Evolutionary conservation across 2,797 vertebrate species (phyloP).

Genomic region (Gallinago solitaria): DNA sequence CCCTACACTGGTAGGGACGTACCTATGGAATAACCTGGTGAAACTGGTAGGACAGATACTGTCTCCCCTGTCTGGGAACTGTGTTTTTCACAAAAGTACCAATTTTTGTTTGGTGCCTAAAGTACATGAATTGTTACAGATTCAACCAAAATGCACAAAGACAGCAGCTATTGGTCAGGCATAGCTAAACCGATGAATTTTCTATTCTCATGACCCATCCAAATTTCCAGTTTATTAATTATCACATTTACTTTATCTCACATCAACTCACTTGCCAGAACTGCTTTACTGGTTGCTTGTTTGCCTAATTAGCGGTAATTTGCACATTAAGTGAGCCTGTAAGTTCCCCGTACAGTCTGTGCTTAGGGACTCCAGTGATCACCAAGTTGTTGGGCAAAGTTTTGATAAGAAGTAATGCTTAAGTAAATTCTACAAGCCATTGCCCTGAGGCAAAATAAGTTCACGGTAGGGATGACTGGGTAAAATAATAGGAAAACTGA

Average conservation of each 20-base stretch:
- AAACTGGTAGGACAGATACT: not conserved
- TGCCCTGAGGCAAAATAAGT: not conserved
- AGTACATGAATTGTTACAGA: not conserved
- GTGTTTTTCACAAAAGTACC: not conserved
- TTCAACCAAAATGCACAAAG: not conserved
- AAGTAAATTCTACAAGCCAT: not conserved
- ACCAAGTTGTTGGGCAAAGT: not conserved
- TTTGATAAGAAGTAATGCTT: not conserved
- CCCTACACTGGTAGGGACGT: not conserved
- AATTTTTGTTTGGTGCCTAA: not conserved
- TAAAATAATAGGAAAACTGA: not conserved
- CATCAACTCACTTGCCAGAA: slow-evolving; percentile 5
- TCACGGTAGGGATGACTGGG: not conserved
- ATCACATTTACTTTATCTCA: slow-evolving; percentile 21
- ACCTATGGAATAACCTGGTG: not conserved
- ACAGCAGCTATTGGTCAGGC: not conserved
- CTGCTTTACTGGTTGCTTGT: not conserved
- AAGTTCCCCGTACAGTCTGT: not conserved
- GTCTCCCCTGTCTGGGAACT: not conserved
- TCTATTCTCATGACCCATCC: not conserved
- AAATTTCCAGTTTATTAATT: slow-evolving; percentile 13
- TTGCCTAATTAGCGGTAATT: slow-evolving; percentile 39
- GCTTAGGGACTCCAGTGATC: not conserved
- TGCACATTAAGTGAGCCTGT: slow-evolving; percentile 14
- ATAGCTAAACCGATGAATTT: not conserved